Percentiles rank a stretch among this genome's conserved stretches.
phyloP scores from a whole-genome alignment of 2,113 vertebrate species.

The Malaclemys terrapin region DNA sequence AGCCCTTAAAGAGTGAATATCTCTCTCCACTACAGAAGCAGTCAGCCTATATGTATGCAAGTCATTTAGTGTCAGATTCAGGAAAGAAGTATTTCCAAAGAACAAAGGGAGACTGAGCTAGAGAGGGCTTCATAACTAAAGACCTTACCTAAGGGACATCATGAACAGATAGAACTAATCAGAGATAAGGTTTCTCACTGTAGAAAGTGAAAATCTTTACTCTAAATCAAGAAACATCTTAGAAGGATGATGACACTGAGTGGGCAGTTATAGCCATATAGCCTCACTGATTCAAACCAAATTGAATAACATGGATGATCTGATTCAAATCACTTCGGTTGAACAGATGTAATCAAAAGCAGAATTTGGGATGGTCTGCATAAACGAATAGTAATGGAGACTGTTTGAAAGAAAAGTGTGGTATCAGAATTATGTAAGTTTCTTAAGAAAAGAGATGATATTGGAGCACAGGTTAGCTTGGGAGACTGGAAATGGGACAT shows the following conservation, averaged over 20 bases:
- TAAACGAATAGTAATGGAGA: not conserved
- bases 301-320: not conserved
- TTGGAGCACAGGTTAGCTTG: not conserved
- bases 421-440: not conserved
- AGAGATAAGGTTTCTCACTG: not conserved
- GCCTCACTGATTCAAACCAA: not conserved
- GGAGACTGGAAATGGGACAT: not conserved
- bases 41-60: conserved; percentile 1
- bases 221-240: not conserved
- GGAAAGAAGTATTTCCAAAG: not conserved
- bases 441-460: not conserved
- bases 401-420: not conserved
- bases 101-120: not conserved
- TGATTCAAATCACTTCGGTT: not conserved
- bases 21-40: not conserved
- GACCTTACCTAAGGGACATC: not conserved
- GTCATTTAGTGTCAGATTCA: not conserved
- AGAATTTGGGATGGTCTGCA: not conserved
- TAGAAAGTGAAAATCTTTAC: not conserved
- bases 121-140: not conserved
- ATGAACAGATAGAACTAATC: not conserved
- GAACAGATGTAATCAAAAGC: not conserved
- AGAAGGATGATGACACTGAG: not conserved
- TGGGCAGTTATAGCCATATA: not conserved
- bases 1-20: not conserved